Conservation (phyloP, 2,113 vertebrate genomes). For the Benthochromis sp. region DNA sequence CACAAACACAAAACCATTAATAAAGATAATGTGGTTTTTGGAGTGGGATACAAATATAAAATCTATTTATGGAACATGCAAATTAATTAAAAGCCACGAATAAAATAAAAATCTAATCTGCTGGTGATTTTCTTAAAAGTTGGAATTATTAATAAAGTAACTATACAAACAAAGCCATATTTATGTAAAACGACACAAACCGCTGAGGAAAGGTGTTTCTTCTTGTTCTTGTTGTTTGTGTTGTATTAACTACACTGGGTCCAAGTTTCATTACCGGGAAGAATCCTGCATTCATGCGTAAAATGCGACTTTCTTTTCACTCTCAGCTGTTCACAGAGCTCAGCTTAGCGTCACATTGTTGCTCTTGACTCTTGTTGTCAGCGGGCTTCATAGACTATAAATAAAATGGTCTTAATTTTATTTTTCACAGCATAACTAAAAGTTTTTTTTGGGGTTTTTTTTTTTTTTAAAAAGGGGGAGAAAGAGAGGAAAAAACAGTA, state of each 20-base stretch:
- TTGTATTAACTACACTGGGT: not conserved
- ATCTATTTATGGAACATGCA: not conserved
- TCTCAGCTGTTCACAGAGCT: not conserved
- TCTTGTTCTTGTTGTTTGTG: not conserved
- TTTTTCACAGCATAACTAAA: not conserved
- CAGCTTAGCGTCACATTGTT: not conserved
- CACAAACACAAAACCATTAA: not conserved
- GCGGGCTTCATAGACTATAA: not conserved
- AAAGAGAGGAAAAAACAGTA: not conserved
- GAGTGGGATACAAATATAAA: not conserved
- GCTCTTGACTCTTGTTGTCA: not conserved
- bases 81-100: not conserved
- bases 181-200: not conserved
- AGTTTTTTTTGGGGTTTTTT: fast-evolving
- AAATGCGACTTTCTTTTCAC: not conserved
- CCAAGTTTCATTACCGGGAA: not conserved
- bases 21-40: not conserved
- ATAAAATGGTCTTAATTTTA: not conserved
- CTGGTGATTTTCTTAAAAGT: not conserved
- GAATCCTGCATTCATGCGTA: not conserved
- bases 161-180: not conserved
- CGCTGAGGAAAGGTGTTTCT: not conserved
- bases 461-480: fast-evolving
- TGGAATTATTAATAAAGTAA: not conserved
- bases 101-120: not conserved